Conservation (phyloP, 2,113 vertebrate species). For the Amblyopsis rosae region DNA sequence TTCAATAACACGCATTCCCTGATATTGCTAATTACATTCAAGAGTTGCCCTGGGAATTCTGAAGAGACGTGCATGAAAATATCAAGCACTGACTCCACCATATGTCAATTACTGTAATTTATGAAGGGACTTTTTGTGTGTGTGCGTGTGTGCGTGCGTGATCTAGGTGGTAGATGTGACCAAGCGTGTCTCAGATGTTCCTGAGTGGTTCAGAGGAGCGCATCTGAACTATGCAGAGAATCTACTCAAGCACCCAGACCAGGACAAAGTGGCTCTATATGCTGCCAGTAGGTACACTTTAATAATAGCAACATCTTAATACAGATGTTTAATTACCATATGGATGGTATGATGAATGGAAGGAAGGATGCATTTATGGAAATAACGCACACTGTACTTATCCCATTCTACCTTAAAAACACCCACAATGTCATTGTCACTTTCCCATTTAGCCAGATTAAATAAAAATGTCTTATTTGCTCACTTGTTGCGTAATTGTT, state of each 20-base stretch:
- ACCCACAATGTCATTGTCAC: too few species aligned
- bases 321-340: neutral
- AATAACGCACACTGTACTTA: neutral
- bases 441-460: too few species aligned
- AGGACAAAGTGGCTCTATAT: slow-evolving; percentile 91
- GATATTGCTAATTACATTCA: too few species aligned
- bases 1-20: too few species aligned
- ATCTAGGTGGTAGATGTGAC: slow-evolving; percentile 87
- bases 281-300: slow-evolving; percentile 82
- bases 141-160: neutral
- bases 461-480: too few species aligned
- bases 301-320: neutral
- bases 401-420: too few species aligned
- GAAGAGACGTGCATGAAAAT: too few species aligned
- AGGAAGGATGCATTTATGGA: neutral
- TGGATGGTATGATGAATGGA: neutral
- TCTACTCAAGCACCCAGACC: slow-evolving; percentile 86
- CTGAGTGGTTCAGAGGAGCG: slow-evolving; percentile 93
- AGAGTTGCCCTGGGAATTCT: too few species aligned
- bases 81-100: too few species aligned
- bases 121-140: neutral
- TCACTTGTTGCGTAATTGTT: too few species aligned
- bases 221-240: slow-evolving; percentile 95
- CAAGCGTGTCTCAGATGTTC: slow-evolving; percentile 86
- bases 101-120: too few species aligned